Percentiles rank a stretch among this genome's conserved stretches.
Conservation (phyloP, 2,888 invertebrate species). For the Fragum fragum region DNA sequence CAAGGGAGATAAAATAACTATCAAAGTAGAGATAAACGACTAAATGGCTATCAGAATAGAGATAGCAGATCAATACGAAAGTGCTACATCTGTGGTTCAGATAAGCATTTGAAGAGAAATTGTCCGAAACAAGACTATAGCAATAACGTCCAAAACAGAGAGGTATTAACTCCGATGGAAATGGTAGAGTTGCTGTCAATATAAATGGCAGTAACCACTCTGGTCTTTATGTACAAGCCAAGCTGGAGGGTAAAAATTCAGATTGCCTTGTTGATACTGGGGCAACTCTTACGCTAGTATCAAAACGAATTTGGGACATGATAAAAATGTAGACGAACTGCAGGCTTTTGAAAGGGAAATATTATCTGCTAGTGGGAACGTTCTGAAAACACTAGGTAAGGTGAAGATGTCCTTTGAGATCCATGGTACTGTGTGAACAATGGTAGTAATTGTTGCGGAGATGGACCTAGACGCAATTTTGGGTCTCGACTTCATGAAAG, state of each 20-base stretch:
- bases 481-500: constrained; percentile 38
- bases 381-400: neutral
- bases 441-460: constrained; percentile 32
- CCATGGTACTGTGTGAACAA: neutral
- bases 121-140: neutral
- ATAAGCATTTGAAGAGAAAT: constrained; percentile 11
- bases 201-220: neutral
- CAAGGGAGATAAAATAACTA: no score
- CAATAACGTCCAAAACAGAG: neutral
- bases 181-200: neutral
- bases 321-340: neutral
- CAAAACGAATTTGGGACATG: neutral
- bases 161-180: neutral
- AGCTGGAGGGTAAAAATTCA: neutral
- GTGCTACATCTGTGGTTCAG: constrained; percentile 26
- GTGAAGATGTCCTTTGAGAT: neutral
- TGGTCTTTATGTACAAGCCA: constrained; percentile 10
- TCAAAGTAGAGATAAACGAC: no score
- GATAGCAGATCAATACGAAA: neutral
- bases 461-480: constrained; percentile 36
- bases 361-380: constrained; percentile 8
- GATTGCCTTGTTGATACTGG: constrained; percentile 32
- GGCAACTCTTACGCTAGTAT: constrained; percentile 33
- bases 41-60: no score
- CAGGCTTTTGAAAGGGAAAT: neutral